Evolutionary conservation across 1,140 invertebrate genomes (phyloP).

Genomic region (Polypedilum vanderplanki): DNA sequence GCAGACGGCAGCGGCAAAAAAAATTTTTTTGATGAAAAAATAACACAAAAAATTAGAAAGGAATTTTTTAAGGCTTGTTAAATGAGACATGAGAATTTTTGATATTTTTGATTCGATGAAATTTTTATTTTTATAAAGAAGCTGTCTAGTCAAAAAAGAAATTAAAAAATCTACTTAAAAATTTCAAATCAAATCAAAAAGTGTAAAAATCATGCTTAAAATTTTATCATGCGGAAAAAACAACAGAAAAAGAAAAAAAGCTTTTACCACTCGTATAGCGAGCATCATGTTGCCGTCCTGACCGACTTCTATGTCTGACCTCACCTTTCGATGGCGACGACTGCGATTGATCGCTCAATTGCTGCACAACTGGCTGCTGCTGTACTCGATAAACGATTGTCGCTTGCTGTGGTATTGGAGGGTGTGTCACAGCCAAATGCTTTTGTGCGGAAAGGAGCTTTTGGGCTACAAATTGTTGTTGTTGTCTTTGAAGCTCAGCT

Average conservation of each 20-base stretch:
- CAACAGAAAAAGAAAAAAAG: background rate
- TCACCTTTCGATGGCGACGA: slow-evolving; percentile 49
- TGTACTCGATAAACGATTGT: background rate
- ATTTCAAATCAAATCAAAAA: background rate
- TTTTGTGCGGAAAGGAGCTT: background rate
- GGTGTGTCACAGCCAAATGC: slow-evolving; percentile 24
- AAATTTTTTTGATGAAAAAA: background rate
- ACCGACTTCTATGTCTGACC: slow-evolving; percentile 74
- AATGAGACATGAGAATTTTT: background rate
- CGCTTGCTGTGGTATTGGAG: background rate
- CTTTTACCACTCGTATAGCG: slow-evolving; percentile 91
- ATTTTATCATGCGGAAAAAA: background rate
- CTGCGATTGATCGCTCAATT: slow-evolving; percentile 37
- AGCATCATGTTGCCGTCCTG: slow-evolving; percentile 91
- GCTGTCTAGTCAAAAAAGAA: background rate
- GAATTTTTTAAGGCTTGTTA: slow-evolving; percentile 21
- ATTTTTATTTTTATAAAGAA: no score
- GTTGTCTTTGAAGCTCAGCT: background rate
- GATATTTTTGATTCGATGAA: no score
- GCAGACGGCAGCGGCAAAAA: slow-evolving; percentile 4
- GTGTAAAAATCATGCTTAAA: background rate
- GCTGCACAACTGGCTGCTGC: slow-evolving; percentile 36
- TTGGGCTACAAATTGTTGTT: background rate
- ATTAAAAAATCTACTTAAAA: background rate
- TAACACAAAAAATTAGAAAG: background rate